Conservation (phyloP, 2,113 vertebrate species). For the Corythornis vintsioides region DNA sequence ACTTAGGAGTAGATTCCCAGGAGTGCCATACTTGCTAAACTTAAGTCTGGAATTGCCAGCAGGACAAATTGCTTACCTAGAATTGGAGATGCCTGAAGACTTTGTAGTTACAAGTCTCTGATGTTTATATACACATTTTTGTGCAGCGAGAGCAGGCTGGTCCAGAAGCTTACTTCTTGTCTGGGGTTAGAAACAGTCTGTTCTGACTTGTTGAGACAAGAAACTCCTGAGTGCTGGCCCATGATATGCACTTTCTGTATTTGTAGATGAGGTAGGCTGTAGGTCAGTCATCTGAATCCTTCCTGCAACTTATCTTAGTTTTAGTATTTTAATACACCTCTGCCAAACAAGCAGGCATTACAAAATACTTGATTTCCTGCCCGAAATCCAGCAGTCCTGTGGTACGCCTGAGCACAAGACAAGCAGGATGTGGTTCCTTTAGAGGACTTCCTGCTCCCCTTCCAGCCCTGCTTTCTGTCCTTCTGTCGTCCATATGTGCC, state of each 20-base stretch:
- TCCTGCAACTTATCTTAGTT: background rate
- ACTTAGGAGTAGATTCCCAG: background rate
- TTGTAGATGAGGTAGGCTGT: background rate
- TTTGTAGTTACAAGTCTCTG: background rate
- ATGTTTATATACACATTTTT: background rate
- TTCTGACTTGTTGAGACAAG: background rate
- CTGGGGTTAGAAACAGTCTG: background rate
- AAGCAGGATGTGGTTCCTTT: background rate
- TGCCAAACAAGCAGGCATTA: background rate
- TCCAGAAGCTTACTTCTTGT: background rate
- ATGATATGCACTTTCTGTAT: accelerated
- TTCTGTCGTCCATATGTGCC: accelerated
- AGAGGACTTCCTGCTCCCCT: background rate
- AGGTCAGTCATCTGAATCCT: background rate
- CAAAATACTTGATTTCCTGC: background rate
- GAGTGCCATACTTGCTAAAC: background rate
- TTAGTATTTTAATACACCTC: background rate
- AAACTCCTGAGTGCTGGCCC: background rate
- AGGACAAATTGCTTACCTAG: background rate
- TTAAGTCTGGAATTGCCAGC: background rate
- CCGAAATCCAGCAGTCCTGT: background rate
- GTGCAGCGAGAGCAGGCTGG: background rate
- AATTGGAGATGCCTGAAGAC: background rate
- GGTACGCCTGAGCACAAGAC: background rate
- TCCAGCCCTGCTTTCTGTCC: background rate